Conservation (phyloP, 2,888 invertebrate species). For the Gortyna flavago region DNA sequence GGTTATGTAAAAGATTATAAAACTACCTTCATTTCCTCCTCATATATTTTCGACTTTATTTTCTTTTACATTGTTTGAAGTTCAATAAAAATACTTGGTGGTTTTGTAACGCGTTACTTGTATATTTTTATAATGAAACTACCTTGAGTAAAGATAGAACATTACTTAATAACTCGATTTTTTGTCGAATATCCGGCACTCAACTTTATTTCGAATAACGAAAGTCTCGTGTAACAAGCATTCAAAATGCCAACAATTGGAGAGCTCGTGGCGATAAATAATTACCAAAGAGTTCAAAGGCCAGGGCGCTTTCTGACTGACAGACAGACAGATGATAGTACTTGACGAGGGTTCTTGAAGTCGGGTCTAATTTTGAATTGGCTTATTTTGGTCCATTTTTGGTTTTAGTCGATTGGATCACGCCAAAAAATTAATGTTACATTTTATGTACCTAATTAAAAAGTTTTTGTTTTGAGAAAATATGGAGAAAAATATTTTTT, state of each 20-base stretch:
- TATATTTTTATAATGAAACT: not conserved
- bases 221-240: conserved; percentile 64
- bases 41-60: conserved; percentile 43
- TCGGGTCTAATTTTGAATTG: conserved; percentile 75
- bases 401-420: conserved; percentile 9
- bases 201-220: conserved; percentile 23
- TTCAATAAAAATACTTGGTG: not conserved
- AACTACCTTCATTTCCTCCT: conserved; percentile 57
- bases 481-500: not conserved
- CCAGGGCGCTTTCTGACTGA: conserved; percentile 60
- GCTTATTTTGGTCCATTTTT: conserved; percentile 27
- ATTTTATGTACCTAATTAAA: not conserved
- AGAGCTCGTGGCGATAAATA: conserved; percentile 71
- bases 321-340: conserved; percentile 64
- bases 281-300: conserved; percentile 71
- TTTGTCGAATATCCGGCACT: conserved; percentile 19
- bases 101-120: not conserved
- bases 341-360: conserved; percentile 78
- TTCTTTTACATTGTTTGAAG: conserved; percentile 17
- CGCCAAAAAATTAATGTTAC: not conserved
- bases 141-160: not conserved
- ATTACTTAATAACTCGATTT: not conserved
- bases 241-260: conserved; percentile 63
- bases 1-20: conserved; percentile 59
- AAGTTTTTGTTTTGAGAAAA: not conserved